Conservation (phyloP, 2,888 invertebrate species). For the Antheraea assamensis region DNA sequence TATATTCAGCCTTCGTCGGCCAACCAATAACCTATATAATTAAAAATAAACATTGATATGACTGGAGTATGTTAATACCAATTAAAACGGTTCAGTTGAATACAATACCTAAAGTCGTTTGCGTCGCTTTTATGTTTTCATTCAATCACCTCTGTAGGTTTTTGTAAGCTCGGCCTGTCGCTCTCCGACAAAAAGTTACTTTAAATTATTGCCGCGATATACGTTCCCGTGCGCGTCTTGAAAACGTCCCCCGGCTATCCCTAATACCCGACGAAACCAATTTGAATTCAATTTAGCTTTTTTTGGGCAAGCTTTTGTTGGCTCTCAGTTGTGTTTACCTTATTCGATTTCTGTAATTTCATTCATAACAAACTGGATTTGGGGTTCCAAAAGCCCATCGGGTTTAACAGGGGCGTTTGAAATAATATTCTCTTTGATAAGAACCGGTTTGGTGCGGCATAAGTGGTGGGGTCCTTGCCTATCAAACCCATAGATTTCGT, state of each 20-base stretch:
- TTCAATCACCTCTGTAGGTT: constrained; percentile 61
- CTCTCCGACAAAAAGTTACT: constrained; percentile 72
- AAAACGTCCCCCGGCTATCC: constrained; percentile 76
- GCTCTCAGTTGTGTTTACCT: constrained; percentile 81
- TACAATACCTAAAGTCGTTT: not conserved
- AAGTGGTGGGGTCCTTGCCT: constrained; percentile 70
- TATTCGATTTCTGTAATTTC: constrained; percentile 83
- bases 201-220: constrained; percentile 71
- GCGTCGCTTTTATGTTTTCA: constrained; percentile 50
- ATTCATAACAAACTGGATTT: constrained; percentile 83
- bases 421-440: constrained; percentile 83
- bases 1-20: not conserved
- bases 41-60: not conserved
- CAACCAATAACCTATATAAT: not conserved
- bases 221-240: constrained; percentile 65
- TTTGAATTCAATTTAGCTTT: constrained; percentile 83
- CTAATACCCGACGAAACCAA: constrained; percentile 81
- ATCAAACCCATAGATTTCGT: constrained; percentile 58
- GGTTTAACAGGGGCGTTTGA: constrained; percentile 81
- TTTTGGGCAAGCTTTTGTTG: constrained; percentile 81
- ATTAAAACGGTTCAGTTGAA: constrained; percentile 2
- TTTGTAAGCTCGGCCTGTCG: constrained; percentile 61
- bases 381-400: constrained; percentile 78
- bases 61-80: not conserved
- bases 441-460: constrained; percentile 66